These are phyloP conservation scores for Peromyscus leucopus DNA, from an alignment of 2,113 vertebrate genomes.

Conservation along the genomic window DNA sequence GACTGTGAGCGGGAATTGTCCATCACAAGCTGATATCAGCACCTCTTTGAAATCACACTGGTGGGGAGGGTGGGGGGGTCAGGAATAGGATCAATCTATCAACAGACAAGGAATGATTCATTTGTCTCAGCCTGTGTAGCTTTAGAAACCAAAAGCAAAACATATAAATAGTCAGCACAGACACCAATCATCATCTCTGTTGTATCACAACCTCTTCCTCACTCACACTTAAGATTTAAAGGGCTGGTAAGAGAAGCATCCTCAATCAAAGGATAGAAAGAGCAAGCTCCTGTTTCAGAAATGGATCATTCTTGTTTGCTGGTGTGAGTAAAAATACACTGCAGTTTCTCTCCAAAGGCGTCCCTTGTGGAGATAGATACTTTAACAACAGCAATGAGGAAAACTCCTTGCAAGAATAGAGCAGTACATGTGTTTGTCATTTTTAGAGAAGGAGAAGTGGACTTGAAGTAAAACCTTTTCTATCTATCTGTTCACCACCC, in stretches of 20 bases:
- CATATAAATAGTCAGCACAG: not conserved
- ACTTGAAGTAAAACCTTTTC: not conserved
- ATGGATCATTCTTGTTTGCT: not conserved
- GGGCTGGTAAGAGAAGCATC: not conserved
- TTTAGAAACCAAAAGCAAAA: conserved; percentile 23
- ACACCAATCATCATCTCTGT: not conserved
- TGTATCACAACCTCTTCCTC: not conserved
- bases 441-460: not conserved
- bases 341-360: not conserved
- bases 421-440: not conserved
- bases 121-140: not conserved
- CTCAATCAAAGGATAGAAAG: not conserved
- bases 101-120: not conserved
- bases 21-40: not conserved
- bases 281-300: not conserved
- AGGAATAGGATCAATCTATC: not conserved
- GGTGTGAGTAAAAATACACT: not conserved
- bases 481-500: not conserved
- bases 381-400: not conserved
- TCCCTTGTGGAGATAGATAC: not conserved
- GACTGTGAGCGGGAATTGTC: not conserved
- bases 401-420: not conserved
- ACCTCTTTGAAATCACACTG: not conserved
- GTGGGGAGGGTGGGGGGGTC: no score
- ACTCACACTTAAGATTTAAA: not conserved